A percentile compares a stretch with the other conserved stretches of the same genome.
phyloP scores from a whole-genome alignment of 2,888 invertebrate species.

The Lissocephala sabroskyi region DNA sequence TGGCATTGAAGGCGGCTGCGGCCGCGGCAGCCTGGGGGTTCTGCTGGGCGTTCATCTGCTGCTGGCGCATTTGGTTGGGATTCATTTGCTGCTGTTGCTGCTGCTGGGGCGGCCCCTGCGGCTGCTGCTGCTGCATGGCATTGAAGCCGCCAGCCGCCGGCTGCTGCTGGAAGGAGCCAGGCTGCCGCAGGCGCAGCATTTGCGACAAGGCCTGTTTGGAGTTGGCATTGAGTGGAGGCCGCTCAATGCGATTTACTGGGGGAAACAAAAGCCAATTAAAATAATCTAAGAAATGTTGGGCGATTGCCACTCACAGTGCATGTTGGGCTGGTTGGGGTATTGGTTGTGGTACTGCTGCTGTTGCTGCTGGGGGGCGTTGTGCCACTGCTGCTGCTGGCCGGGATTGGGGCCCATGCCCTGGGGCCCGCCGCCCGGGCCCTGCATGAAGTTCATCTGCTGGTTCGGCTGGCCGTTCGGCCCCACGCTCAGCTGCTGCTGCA shows the following conservation, averaged over 20 bases:
- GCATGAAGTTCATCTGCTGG: conserved; percentile 68
- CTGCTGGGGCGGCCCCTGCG: conserved; percentile 68
- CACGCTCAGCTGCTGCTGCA: conserved; percentile 67
- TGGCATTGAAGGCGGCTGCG: conserved; percentile 51
- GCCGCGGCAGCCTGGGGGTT: conserved; percentile 65
- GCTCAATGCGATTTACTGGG: conserved; percentile 72
- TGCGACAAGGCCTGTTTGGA: conserved; percentile 87
- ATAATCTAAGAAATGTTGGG: no score
- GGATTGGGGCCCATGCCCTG: conserved; percentile 68
- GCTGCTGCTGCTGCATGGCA: conserved; percentile 66
- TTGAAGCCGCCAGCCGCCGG: conserved; percentile 52
- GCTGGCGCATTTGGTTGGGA: conserved; percentile 59
- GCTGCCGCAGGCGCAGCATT: conserved; percentile 86
- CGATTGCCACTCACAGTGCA: conserved; percentile 57
- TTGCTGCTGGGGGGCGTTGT: conserved; percentile 43
- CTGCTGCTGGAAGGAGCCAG: conserved; percentile 73
- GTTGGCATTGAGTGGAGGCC: conserved; percentile 76
- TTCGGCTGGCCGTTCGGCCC: conserved; percentile 65
- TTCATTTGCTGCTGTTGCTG: conserved; percentile 59
- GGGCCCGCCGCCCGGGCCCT: conserved; percentile 49
- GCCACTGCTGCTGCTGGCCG: conserved; percentile 72
- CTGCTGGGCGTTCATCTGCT: conserved; percentile 50
- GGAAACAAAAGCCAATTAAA: no score
- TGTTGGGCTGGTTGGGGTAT: conserved; percentile 70
- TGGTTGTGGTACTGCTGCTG: conserved; percentile 65